A percentile compares a stretch with the other conserved stretches of the same genome.
Conservation (phyloP, 2,888 invertebrate genomes). For the Apantesis nais region DNA sequence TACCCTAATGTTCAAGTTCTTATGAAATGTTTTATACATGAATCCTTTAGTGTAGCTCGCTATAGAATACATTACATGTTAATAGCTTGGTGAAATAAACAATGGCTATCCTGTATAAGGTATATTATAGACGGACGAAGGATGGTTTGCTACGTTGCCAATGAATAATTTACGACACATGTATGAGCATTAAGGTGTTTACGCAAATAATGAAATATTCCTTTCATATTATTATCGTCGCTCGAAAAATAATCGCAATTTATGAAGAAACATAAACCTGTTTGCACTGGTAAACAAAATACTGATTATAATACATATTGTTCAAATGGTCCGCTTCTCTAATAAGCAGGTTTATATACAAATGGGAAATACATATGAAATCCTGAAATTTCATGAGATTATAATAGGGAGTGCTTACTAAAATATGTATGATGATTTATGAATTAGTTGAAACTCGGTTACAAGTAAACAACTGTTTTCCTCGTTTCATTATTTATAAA, state of each 20-base stretch:
- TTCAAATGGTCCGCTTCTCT: constrained; percentile 22
- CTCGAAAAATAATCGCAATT: constrained; percentile 61
- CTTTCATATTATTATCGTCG: constrained; percentile 63
- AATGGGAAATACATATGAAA: constrained; percentile 19
- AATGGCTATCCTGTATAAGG: constrained; percentile 52
- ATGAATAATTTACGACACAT: constrained; percentile 77
- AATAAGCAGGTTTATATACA: constrained; percentile 20
- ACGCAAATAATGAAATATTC: constrained; percentile 76
- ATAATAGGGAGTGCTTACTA: not conserved
- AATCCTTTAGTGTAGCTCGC: constrained; percentile 20
- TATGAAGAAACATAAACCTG: constrained; percentile 39
- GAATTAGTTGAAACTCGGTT: not conserved
- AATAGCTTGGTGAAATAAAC: constrained; percentile 58
- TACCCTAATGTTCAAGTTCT: constrained; percentile 25
- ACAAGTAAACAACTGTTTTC: constrained; percentile 7
- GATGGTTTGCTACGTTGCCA: constrained; percentile 51
- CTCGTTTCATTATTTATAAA: constrained; percentile 3
- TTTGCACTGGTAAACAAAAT: constrained; percentile 60
- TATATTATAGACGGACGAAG: constrained; percentile 28
- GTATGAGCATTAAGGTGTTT: constrained; percentile 69
- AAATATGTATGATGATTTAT: constrained; percentile 5
- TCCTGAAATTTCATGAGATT: constrained; percentile 11
- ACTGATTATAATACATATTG: constrained; percentile 32
- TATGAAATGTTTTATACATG: constrained; percentile 41
- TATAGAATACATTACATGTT: constrained; percentile 43